Evolutionary conservation across 2,113 vertebrate genomes (phyloP).

Genomic region (Siphamia tubifer): DNA sequence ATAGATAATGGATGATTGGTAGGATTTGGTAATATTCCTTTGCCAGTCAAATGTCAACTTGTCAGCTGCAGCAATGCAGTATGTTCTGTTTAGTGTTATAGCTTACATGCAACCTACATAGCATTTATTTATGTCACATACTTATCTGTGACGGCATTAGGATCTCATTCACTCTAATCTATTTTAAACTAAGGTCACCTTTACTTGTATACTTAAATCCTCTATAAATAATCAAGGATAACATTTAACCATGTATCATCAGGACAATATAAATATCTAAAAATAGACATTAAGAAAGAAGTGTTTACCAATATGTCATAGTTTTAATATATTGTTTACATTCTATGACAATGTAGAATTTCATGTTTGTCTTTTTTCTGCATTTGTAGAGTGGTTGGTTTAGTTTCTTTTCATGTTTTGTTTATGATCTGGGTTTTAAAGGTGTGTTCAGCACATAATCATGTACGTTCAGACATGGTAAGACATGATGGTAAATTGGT

Average conservation of each 20-base stretch:
- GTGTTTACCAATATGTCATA: no score
- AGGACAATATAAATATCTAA: no score
- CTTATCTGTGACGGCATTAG: not conserved
- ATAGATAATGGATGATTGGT: not conserved
- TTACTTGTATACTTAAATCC: no score
- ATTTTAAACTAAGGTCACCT: slow-evolving; percentile 2
- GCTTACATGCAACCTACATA: not conserved
- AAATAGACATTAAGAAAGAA: no score
- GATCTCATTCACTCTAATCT: not conserved
- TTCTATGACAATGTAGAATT: no score
- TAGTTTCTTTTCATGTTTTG: not conserved
- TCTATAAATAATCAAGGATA: not conserved
- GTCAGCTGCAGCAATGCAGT: not conserved
- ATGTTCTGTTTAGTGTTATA: not conserved
- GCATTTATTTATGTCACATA: slow-evolving; percentile 37
- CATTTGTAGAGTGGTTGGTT: no score
- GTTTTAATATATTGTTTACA: no score
- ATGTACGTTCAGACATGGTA: no score
- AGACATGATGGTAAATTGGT: no score
- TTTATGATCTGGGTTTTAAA: not conserved
- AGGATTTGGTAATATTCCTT: not conserved
- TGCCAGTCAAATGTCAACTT: slow-evolving; percentile 36
- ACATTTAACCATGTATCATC: not conserved
- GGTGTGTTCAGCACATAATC: no score
- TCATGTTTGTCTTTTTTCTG: no score